A percentile compares a stretch with the other conserved stretches of the same genome.
phyloP scores from a whole-genome alignment of 1,140 invertebrate genomes.

The Coptotermes formosanus region DNA sequence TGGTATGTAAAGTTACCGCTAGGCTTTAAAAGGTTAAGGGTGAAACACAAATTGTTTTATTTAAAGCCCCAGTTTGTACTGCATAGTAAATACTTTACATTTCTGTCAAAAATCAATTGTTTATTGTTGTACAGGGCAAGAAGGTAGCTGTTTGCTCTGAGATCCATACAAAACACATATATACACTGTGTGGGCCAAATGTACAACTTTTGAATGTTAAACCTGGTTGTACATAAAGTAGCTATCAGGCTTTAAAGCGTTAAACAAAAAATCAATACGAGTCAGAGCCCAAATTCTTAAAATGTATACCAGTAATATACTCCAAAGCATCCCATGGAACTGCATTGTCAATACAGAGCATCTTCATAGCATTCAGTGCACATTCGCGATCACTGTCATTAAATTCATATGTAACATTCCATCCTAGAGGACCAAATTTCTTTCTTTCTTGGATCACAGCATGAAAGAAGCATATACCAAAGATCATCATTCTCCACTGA shows the following conservation, averaged over 20 bases:
- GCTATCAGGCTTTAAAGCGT: not conserved
- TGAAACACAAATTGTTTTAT: too few species aligned
- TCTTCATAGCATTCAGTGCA: slow-evolving; percentile 78
- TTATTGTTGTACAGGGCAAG: too few species aligned
- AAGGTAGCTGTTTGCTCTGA: too few species aligned
- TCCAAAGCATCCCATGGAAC: slow-evolving; percentile 87
- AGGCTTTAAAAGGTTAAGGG: not conserved
- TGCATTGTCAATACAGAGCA: slow-evolving; percentile 68
- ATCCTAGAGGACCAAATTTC: slow-evolving; percentile 86
- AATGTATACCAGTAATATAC: slow-evolving; percentile 69
- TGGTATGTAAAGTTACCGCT: too few species aligned
- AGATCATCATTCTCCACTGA: slow-evolving; percentile 75
- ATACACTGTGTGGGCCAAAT: too few species aligned
- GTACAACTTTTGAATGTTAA: too few species aligned
- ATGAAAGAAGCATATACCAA: slow-evolving; percentile 80
- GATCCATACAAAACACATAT: too few species aligned
- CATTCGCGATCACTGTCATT: slow-evolving; percentile 86
- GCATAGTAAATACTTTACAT: too few species aligned
- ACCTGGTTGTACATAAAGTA: too few species aligned
- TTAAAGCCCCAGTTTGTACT: too few species aligned
- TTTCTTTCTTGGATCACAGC: slow-evolving; percentile 84
- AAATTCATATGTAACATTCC: slow-evolving; percentile 90
- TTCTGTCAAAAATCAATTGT: too few species aligned
- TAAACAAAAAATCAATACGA: not conserved
- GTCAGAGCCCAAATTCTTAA: not conserved